Conservation (phyloP, 1,140 invertebrate genomes). For the Adoxophyes honmai region DNA sequence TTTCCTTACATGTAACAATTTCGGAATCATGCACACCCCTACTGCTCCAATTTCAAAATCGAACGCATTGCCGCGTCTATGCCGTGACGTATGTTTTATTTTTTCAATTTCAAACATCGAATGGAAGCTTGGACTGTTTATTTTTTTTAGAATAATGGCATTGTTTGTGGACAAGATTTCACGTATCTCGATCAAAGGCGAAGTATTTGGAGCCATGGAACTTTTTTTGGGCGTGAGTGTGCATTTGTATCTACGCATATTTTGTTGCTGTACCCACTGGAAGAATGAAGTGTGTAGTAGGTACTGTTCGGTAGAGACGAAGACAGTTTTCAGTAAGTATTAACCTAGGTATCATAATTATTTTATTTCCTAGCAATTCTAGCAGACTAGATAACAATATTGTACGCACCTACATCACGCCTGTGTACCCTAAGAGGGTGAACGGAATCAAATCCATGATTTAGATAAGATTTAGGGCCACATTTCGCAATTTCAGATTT, state of each 20-base stretch:
- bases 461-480: too few relatives aligned
- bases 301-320: too few relatives aligned
- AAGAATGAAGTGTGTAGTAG: too few relatives aligned
- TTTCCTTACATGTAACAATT: too few relatives aligned
- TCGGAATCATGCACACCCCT: slow-evolving; percentile 38
- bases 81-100: slow-evolving; percentile 41
- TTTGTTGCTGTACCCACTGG: slow-evolving; percentile 28
- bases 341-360: too few relatives aligned
- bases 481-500: too few relatives aligned
- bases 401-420: too few relatives aligned
- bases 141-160: slow-evolving; percentile 64
- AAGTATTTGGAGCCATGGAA: slow-evolving; percentile 46
- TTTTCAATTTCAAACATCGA: slow-evolving; percentile 48
- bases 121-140: slow-evolving; percentile 52
- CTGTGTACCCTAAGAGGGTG: too few relatives aligned
- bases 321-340: too few relatives aligned
- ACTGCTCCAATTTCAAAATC: slow-evolving; percentile 52
- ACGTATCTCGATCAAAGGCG: slow-evolving; percentile 53
- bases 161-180: slow-evolving; percentile 66
- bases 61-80: slow-evolving; percentile 52
- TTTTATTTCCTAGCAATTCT: too few relatives aligned
- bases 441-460: too few relatives aligned
- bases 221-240: slow-evolving; percentile 55
- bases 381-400: too few relatives aligned
- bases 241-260: slow-evolving; percentile 25